Evolutionary conservation across 2,113 vertebrate species (phyloP).

Genomic region (Silurus glanis): DNA sequence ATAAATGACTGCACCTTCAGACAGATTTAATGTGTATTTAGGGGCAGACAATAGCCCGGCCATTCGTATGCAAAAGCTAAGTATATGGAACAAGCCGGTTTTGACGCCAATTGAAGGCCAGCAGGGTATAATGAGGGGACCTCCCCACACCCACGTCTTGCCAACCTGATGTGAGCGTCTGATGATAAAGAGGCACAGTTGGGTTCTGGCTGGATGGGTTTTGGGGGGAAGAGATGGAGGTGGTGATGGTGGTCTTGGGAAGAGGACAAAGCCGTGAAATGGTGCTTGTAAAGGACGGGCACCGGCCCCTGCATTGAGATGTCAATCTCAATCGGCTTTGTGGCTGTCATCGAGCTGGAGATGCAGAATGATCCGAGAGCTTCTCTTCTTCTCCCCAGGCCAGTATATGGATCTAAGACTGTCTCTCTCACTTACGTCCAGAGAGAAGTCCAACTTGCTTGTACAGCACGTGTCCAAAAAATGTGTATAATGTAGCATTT

Average conservation of each 20-base stretch:
- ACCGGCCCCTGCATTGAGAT: constrained; percentile 62
- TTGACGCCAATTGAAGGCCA: constrained; percentile 69
- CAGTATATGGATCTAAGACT: not conserved
- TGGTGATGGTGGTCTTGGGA: constrained; percentile 15
- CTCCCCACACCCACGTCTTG: constrained; percentile 45
- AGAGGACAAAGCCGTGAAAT: constrained; percentile 57
- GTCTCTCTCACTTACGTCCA: not conserved
- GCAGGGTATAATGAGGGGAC: constrained; percentile 64
- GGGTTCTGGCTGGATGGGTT: constrained; percentile 45
- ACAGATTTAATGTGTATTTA: constrained; percentile 78
- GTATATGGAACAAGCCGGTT: constrained; percentile 68
- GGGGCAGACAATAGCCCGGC: constrained; percentile 60
- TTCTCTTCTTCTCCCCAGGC: constrained; percentile 6
- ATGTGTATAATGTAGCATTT: not conserved
- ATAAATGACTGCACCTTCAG: constrained; percentile 60
- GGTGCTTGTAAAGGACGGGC: constrained; percentile 53
- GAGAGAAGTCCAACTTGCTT: not conserved
- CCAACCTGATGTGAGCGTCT: constrained; percentile 40
- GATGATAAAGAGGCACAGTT: constrained; percentile 43
- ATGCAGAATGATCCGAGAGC: constrained; percentile 33
- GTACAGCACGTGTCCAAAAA: not conserved
- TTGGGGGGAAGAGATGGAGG: not conserved
- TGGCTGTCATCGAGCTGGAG: constrained; percentile 57
- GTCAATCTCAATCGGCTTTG: constrained; percentile 59
- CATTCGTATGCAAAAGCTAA: constrained; percentile 74